Evolutionary conservation across 92 coral and sea anemone genomes (phyloP).

Genomic region (Anthopleura xanthogrammica): DNA sequence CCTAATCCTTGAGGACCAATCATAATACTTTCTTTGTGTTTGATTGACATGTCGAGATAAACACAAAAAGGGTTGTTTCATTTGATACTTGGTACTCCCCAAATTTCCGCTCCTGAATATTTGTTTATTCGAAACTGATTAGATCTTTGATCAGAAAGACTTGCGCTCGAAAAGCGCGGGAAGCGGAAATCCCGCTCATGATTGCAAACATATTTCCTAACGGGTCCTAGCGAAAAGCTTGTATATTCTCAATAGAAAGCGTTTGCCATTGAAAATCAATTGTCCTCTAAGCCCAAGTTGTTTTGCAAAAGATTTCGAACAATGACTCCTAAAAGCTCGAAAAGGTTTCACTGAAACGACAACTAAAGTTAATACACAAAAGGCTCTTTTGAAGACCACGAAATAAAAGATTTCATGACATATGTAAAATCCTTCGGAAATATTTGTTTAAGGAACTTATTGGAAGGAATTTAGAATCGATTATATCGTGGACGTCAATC

Average conservation of each 20-base stretch:
- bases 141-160: conserved; percentile 34
- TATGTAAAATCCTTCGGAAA: conserved; percentile 74
- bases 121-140: conserved; percentile 65
- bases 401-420: conserved; percentile 62
- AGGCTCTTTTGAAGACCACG: conserved; percentile 60
- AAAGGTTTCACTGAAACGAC: conserved; percentile 53
- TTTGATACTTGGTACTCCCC: conserved; percentile 65
- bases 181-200: conserved; percentile 19
- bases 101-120: conserved; percentile 62
- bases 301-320: conserved; percentile 44
- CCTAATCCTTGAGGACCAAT: conserved; percentile 55
- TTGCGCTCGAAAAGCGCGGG: background rate
- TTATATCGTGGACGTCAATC: conserved; percentile 65
- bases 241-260: conserved; percentile 2
- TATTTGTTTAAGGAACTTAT: conserved; percentile 68
- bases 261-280: conserved; percentile 28
- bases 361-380: conserved; percentile 51
- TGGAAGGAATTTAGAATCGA: conserved; percentile 66
- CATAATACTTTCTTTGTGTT: conserved; percentile 21
- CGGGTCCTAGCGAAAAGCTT: background rate
- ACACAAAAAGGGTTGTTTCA: conserved; percentile 54
- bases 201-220: background rate
- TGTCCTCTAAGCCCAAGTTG: conserved; percentile 28
- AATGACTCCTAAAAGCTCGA: conserved; percentile 50
- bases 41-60: conserved; percentile 68